These are phyloP conservation scores for Pterocles orientalis DNA, from an alignment of 2,113 vertebrate genomes.

Conservation along the genomic window DNA sequence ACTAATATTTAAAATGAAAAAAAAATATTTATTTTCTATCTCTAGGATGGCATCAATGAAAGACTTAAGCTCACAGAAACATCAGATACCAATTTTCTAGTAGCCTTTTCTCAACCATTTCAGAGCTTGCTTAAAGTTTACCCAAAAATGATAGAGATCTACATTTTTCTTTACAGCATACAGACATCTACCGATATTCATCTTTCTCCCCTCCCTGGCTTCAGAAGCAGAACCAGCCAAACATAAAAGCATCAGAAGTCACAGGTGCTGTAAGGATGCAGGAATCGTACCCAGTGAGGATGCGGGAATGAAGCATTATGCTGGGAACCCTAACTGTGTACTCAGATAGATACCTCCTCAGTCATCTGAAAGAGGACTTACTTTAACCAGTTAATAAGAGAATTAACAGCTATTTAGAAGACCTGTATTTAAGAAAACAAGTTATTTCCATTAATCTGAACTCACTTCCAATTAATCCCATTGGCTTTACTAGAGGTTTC, in stretches of 20 bases:
- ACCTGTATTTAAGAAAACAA: not conserved
- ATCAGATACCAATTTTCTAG: not conserved
- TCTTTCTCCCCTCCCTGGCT: not conserved
- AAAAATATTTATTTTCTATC: not conserved
- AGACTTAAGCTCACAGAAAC: not conserved
- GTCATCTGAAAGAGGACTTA: not conserved
- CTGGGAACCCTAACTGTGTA: not conserved
- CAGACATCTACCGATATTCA: not conserved
- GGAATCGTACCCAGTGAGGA: not conserved
- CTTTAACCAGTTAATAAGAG: not conserved
- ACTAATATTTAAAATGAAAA: not conserved
- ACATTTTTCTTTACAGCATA: not conserved
- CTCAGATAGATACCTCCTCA: not conserved
- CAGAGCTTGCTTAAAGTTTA: not conserved
- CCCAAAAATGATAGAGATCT: not conserved
- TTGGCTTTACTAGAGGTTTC: not conserved
- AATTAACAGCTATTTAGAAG: not conserved
- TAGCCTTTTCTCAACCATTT: not conserved
- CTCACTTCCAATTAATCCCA: not conserved
- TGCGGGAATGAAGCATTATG: not conserved
- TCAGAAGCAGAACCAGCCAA: not conserved
- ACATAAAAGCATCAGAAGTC: not conserved
- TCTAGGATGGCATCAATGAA: not conserved
- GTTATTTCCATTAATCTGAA: not conserved
- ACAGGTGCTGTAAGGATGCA: not conserved